Conservation (phyloP, 2,797 vertebrate species). For the Mallotus villosus region DNA sequence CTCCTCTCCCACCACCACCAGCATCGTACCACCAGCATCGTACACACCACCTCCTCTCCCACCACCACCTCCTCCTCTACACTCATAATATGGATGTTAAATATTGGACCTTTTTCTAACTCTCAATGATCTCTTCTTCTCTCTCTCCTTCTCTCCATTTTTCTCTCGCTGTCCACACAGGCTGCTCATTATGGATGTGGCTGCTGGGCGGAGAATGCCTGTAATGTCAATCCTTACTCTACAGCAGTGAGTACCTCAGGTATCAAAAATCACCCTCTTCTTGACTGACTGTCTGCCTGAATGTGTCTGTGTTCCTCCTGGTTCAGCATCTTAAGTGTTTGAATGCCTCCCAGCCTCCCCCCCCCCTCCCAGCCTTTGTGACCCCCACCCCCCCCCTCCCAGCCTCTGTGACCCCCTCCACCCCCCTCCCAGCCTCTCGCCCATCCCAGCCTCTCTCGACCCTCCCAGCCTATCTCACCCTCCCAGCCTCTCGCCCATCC, state of each 20-base stretch:
- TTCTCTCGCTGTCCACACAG: conserved; percentile 64
- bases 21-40: no score
- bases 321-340: no score
- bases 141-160: conserved; percentile 20
- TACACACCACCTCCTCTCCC: no score
- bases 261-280: conserved; percentile 63
- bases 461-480: conserved; percentile 26
- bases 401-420: no score
- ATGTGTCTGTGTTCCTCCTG: background rate
- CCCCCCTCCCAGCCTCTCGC: conserved; percentile 55
- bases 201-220: conserved; percentile 98
- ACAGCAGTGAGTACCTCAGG: conserved; percentile 99
- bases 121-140: conserved; percentile 19
- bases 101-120: background rate
- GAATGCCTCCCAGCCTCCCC: background rate
- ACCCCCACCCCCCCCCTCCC: no score
- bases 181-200: conserved; percentile 99
- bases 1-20: no score
- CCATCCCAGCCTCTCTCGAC: conserved; percentile 50
- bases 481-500: conserved; percentile 1
- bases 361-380: no score
- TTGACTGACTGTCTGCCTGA: background rate
- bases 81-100: no score
- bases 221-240: conserved; percentile 89
- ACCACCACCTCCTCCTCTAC: no score